Conservation (phyloP, 2,888 invertebrate species). For the Sicus ferrugineus region DNA sequence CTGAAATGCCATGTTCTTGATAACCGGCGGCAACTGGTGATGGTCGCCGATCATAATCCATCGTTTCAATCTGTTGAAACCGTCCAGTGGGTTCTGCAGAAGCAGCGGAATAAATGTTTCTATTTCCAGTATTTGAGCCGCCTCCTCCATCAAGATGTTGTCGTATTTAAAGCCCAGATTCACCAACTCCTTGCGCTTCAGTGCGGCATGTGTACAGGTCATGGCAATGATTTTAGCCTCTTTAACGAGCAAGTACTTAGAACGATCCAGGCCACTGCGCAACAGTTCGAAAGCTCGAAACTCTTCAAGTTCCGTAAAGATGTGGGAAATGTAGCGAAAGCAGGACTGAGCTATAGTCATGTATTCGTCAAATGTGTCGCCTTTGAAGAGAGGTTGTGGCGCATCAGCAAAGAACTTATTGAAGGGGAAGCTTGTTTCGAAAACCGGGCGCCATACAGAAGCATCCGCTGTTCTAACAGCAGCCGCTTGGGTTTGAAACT, state of each 20-base stretch:
- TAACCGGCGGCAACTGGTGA: constrained; percentile 98
- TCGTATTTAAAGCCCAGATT: constrained; percentile 96
- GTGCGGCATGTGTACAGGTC: constrained; percentile 99
- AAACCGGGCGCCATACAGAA: constrained; percentile 60
- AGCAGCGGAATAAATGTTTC: constrained; percentile 99
- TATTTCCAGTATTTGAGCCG: constrained; percentile 98
- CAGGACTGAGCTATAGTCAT: constrained; percentile 91
- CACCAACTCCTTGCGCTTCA: constrained; percentile 95
- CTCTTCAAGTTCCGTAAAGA: constrained; percentile 97
- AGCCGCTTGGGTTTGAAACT: constrained; percentile 70
- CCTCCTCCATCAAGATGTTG: constrained; percentile 99
- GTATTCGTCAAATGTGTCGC: constrained; percentile 79
- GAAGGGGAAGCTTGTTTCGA: constrained; percentile 91
- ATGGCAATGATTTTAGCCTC: constrained; percentile 99
- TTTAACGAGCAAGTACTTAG: constrained; percentile 95
- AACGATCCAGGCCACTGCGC: constrained; percentile 92
- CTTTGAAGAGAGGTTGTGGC: constrained; percentile 90
- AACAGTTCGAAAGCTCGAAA: constrained; percentile 97
- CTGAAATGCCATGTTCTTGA: constrained; percentile 99
- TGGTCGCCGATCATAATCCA: constrained; percentile 99
- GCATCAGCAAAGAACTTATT: constrained; percentile 92
- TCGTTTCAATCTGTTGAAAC: constrained; percentile 91
- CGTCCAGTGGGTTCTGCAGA: constrained; percentile 98
- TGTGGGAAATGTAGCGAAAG: constrained; percentile 91
- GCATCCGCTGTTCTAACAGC: constrained; percentile 41